Conservation (phyloP, 2,797 vertebrate genomes). For the Pygocentrus nattereri region DNA sequence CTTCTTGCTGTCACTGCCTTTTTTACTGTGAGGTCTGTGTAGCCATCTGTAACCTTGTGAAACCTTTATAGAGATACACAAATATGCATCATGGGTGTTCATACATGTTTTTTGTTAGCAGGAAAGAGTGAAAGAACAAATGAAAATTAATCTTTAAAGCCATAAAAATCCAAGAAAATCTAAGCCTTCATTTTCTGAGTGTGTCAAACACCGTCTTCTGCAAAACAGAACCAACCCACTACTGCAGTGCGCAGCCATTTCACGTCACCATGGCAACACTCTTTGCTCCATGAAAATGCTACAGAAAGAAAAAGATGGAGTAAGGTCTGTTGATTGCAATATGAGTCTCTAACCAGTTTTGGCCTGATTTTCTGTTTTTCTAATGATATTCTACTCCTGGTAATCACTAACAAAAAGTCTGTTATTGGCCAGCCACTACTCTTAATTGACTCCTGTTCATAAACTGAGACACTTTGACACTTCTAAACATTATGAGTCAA, state of each 20-base stretch:
- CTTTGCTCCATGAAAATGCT: conserved; percentile 58
- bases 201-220: conserved; percentile 48
- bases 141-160: background rate
- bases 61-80: background rate
- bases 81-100: too few relatives aligned
- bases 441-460: conserved; percentile 38
- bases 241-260: conserved; percentile 74
- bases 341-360: conserved; percentile 74
- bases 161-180: conserved; percentile 21
- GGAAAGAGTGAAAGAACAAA: conserved; percentile 9
- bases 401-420: conserved; percentile 68
- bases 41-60: background rate
- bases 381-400: conserved; percentile 70
- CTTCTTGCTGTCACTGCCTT: background rate
- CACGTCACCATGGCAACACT: conserved; percentile 79
- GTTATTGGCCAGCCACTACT: conserved; percentile 68
- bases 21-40: background rate
- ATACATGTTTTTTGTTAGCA: background rate
- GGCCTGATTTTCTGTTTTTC: conserved; percentile 72
- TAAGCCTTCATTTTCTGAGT: conserved; percentile 34
- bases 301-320: conserved; percentile 60
- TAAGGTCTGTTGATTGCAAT: conserved; percentile 73
- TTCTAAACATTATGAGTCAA: background rate
- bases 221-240: conserved; percentile 45
- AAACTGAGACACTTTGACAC: conserved; percentile 28